Conservation (phyloP, 2,113 vertebrate species). For the Prinia subflava region DNA sequence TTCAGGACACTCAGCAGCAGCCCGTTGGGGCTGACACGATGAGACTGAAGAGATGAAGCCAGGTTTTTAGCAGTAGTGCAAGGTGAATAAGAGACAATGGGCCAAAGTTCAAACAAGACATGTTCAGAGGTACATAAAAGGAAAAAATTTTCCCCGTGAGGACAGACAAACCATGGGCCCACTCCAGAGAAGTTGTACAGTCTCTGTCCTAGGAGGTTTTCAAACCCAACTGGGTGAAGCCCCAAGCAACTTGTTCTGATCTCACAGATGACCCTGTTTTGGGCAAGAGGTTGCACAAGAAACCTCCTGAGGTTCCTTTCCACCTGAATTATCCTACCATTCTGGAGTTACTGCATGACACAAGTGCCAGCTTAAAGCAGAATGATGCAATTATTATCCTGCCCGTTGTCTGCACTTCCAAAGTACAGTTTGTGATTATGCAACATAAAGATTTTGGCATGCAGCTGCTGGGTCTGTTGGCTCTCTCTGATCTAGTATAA, state of each 20-base stretch:
- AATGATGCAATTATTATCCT: background rate
- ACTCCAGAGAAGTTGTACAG: fast-evolving
- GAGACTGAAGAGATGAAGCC: background rate
- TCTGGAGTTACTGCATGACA: background rate
- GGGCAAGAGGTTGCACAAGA: background rate
- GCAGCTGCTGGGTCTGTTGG: background rate
- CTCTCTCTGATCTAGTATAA: background rate
- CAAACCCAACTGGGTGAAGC: background rate
- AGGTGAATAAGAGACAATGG: background rate
- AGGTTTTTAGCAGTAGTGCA: background rate
- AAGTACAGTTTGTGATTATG: background rate
- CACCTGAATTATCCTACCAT: background rate
- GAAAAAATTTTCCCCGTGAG: background rate
- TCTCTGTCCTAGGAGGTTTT: background rate
- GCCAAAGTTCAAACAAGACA: background rate
- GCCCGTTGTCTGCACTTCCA: background rate
- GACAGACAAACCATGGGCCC: background rate
- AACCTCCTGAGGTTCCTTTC: background rate
- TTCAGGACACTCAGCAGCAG: background rate
- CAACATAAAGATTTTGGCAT: background rate
- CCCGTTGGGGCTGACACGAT: fast-evolving
- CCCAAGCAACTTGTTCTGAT: background rate
- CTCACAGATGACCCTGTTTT: background rate
- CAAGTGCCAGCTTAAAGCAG: background rate
- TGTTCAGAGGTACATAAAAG: background rate